phyloP scores from a whole-genome alignment of 2,888 invertebrate genomes.

The Mimumesa dahlbomi region DNA sequence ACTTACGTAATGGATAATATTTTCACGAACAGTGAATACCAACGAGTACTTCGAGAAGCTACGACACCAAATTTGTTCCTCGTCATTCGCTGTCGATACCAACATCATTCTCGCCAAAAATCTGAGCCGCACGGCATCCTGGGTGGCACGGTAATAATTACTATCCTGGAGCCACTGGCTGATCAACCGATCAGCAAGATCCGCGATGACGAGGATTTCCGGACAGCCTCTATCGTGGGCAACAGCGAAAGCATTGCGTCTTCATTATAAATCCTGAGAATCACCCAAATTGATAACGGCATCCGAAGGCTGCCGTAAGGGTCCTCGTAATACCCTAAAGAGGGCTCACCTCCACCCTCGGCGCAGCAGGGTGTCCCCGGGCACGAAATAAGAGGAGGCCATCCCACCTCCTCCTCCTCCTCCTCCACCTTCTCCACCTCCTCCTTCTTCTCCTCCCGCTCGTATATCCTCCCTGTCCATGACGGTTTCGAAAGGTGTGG shows the following conservation, averaged over 20 bases:
- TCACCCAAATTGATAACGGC: constrained; percentile 78
- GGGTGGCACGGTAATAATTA: constrained; percentile 72
- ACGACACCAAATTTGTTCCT: background rate
- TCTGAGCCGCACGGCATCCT: constrained; percentile 59
- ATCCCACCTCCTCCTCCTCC: constrained; percentile 35
- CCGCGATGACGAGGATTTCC: constrained; percentile 60
- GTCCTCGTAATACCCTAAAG: constrained; percentile 62
- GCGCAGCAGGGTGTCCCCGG: constrained; percentile 70
- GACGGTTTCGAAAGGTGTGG: constrained; percentile 29
- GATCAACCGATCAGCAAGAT: constrained; percentile 62
- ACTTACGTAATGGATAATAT: too few species aligned
- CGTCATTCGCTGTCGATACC: constrained; percentile 18
- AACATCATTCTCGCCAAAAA: constrained; percentile 43
- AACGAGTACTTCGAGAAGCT: too few species aligned
- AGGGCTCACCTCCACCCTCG: constrained; percentile 72
- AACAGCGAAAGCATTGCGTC: constrained; percentile 72
- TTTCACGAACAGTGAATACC: too few species aligned
- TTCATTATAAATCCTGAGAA: constrained; percentile 77
- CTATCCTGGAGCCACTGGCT: constrained; percentile 59
- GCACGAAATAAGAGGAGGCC: constrained; percentile 66
- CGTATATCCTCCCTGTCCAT: constrained; percentile 41
- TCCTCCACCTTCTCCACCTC: constrained; percentile 9
- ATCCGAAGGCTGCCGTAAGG: constrained; percentile 70
- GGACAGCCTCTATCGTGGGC: constrained; percentile 14
- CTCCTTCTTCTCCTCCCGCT: constrained; percentile 37